A percentile compares a stretch with the other conserved stretches of the same genome.
phyloP scores from a whole-genome alignment of 2,797 vertebrate species.

The Sus cebifrons region DNA sequence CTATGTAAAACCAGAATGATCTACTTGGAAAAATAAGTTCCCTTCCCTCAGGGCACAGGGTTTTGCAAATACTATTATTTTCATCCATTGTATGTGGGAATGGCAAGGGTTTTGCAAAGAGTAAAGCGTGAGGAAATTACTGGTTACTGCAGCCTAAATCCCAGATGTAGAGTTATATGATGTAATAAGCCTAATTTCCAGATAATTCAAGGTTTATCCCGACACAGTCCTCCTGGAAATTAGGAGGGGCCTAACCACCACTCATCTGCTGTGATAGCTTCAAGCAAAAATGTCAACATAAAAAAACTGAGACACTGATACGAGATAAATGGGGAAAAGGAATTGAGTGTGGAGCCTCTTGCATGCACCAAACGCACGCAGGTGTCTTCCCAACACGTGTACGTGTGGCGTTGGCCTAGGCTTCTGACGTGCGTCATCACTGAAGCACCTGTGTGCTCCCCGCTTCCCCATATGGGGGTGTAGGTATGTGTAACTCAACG shows the following conservation, averaged over 20 bases:
- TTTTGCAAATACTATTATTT: not conserved
- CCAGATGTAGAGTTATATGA: not conserved
- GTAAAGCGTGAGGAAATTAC: not conserved
- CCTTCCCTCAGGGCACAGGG: not conserved
- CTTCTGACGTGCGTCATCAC: not conserved
- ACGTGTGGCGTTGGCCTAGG: fast-evolving
- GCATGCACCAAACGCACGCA: not conserved
- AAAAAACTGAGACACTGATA: not conserved
- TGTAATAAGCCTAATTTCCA: not conserved
- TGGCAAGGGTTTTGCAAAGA: not conserved
- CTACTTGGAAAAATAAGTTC: not conserved
- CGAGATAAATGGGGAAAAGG: not conserved
- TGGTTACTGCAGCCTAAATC: not conserved
- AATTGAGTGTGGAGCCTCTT: not conserved
- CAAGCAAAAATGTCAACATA: not conserved
- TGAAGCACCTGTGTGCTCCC: not conserved
- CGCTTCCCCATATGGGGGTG: not conserved
- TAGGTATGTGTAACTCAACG: not conserved
- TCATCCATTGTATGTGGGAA: not conserved
- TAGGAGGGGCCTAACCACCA: not conserved
- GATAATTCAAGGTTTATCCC: not conserved
- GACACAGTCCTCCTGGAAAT: not conserved
- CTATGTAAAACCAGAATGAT: not conserved
- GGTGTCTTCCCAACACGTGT: fast-evolving
- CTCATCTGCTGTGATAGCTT: not conserved